A percentile compares a stretch with the other conserved stretches of the same genome.
Evolutionary conservation across 2,113 vertebrate genomes (phyloP).

Genomic region (Neoarius graeffei): DNA sequence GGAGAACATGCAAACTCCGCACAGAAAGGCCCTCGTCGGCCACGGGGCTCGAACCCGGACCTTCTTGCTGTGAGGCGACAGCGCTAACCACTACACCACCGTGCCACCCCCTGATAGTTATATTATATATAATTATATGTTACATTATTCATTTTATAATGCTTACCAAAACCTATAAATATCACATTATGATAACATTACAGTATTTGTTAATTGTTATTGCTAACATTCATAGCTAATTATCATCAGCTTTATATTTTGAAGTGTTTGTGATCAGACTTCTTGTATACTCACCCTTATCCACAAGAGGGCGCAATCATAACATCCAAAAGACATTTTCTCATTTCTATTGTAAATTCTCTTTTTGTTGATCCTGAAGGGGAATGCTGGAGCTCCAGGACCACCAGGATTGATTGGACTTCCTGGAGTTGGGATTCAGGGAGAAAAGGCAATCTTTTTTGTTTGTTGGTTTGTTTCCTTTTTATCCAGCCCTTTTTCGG

Average conservation of each 20-base stretch:
- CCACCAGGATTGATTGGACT: constrained; percentile 65
- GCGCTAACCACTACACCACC: too few species aligned
- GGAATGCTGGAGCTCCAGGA: constrained; percentile 72
- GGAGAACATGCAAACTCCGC: too few species aligned
- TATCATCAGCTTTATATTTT: not conserved
- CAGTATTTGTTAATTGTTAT: too few species aligned
- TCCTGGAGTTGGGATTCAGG: constrained; percentile 70
- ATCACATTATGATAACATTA: not conserved
- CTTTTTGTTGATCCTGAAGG: constrained; percentile 64
- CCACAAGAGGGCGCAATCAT: not conserved
- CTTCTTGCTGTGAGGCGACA: too few species aligned
- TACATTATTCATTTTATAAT: not conserved
- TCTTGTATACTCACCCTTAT: not conserved
- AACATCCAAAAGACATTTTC: not conserved
- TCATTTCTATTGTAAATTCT: constrained; percentile 4
- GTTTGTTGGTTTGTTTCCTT: not conserved
- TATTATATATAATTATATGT: too few species aligned
- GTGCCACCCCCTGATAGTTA: too few species aligned
- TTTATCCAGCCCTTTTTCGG: not conserved
- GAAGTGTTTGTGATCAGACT: not conserved
- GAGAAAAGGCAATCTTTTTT: constrained; percentile 70
- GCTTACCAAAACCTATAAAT: not conserved
- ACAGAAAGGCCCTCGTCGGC: too few species aligned
- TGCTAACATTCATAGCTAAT: not conserved
- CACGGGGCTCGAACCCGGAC: too few species aligned